Evolutionary conservation across 2,888 invertebrate species (phyloP).

Genomic region (Synergus gifuensis): DNA sequence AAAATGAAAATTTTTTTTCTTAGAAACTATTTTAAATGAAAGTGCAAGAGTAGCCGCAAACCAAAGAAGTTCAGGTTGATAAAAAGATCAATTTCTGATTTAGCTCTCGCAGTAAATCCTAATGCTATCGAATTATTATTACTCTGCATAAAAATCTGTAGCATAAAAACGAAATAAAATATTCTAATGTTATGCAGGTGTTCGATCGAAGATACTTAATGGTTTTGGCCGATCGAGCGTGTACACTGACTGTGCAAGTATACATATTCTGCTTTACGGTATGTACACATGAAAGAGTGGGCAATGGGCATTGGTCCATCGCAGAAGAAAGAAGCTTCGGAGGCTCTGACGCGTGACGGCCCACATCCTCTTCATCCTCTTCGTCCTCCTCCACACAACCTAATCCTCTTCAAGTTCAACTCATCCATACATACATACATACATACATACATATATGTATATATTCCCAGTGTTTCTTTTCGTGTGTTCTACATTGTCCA

Average conservation of each 20-base stretch:
- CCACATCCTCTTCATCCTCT: constrained; percentile 51
- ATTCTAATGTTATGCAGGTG: constrained; percentile 30
- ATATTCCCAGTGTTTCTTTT: constrained; percentile 12
- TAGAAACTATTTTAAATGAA: too few species aligned
- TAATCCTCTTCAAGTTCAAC: constrained; percentile 32
- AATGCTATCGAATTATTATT: too few species aligned
- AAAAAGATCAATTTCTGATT: too few species aligned
- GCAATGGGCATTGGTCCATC: constrained; percentile 57
- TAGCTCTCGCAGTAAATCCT: too few species aligned
- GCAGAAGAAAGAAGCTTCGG: constrained; percentile 54
- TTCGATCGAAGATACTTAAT: constrained; percentile 21
- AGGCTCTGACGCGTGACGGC: constrained; percentile 63
- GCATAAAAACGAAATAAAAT: constrained; percentile 14
- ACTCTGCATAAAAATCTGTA: background rate
- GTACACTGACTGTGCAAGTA: background rate
- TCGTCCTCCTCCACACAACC: constrained; percentile 41
- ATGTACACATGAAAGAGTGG: constrained; percentile 55
- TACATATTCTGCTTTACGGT: constrained; percentile 27
- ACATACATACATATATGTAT: too few species aligned
- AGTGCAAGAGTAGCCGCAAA: too few species aligned
- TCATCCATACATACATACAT: constrained; percentile 9
- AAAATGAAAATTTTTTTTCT: too few species aligned
- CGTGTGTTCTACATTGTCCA: constrained; percentile 42
- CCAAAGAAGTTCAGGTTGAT: too few species aligned
- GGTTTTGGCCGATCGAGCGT: constrained; percentile 38